Percentiles rank a stretch among this genome's conserved stretches.
Evolutionary conservation across 2,888 invertebrate genomes (phyloP).

Genomic region (Drepanosiphum platanoidis): DNA sequence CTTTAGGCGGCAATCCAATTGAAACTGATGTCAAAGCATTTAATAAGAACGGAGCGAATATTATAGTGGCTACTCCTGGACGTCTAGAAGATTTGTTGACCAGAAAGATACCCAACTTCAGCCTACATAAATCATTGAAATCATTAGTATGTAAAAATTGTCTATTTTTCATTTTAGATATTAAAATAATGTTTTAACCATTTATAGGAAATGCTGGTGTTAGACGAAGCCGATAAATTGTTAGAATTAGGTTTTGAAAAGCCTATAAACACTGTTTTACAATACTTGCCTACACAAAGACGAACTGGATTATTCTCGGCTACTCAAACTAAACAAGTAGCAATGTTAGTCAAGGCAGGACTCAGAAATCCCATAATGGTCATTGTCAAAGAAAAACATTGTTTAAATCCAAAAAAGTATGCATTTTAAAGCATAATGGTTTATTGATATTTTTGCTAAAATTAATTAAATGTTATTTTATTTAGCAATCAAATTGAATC

Average conservation of each 20-base stretch:
- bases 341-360: slow-evolving; percentile 91
- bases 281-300: slow-evolving; percentile 90
- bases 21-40: slow-evolving; percentile 79
- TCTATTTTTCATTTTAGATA: neutral
- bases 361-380: slow-evolving; percentile 91
- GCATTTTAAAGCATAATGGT: neutral
- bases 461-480: slow-evolving; percentile 34
- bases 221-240: slow-evolving; percentile 97
- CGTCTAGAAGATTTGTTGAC: slow-evolving; percentile 86
- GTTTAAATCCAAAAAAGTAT: slow-evolving; percentile 65
- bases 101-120: slow-evolving; percentile 74
- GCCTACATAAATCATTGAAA: slow-evolving; percentile 78
- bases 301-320: slow-evolving; percentile 98
- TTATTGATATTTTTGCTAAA: slow-evolving; percentile 15
- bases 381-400: slow-evolving; percentile 86
- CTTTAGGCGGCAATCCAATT: slow-evolving; percentile 86
- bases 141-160: slow-evolving; percentile 74
- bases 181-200: slow-evolving; percentile 24
- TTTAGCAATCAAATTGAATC: slow-evolving; percentile 56
- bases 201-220: slow-evolving; percentile 83
- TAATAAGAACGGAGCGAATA: slow-evolving; percentile 78
- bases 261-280: slow-evolving; percentile 86
- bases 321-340: slow-evolving; percentile 94
- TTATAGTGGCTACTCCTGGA: slow-evolving; percentile 95
- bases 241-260: slow-evolving; percentile 91